These are phyloP conservation scores for Aphrophora alni DNA, from an alignment of 2,888 invertebrate genomes.

Conservation along the genomic window DNA sequence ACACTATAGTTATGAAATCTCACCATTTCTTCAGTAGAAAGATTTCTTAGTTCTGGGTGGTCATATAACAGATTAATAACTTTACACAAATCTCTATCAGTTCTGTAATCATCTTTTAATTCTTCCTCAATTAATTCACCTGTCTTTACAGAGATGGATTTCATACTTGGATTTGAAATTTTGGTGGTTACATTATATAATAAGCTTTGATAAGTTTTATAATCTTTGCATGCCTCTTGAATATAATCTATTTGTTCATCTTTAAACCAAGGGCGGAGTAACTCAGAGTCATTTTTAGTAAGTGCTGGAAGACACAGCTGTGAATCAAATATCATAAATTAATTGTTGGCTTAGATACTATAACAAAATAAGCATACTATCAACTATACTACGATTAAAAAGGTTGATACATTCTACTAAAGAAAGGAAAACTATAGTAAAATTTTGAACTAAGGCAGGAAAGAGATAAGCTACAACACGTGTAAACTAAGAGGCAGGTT, in stretches of 20 bases:
- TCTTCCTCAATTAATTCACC: too few species aligned
- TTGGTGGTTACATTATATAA: neutral
- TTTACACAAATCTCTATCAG: slow-evolving; percentile 15
- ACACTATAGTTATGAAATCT: too few species aligned
- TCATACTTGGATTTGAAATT: neutral
- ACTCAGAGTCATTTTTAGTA: neutral
- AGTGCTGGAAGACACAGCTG: slow-evolving; percentile 23
- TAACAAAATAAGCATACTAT: too few species aligned
- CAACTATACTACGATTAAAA: too few species aligned
- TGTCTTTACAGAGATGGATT: neutral
- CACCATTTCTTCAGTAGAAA: too few species aligned
- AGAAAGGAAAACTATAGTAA: too few species aligned
- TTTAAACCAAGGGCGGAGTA: slow-evolving; percentile 3
- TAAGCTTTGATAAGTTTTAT: neutral
- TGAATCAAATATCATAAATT: neutral
- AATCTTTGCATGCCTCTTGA: slow-evolving; percentile 7
- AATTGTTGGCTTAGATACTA: too few species aligned
- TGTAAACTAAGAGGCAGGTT: too few species aligned
- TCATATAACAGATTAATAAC: neutral
- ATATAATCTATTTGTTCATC: slow-evolving; percentile 16
- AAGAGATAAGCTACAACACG: too few species aligned
- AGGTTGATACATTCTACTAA: too few species aligned
- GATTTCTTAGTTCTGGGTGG: neutral
- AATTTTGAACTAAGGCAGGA: too few species aligned
- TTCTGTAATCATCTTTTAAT: neutral